These are phyloP conservation scores for Diabrotica virgifera DNA, from an alignment of 1,140 invertebrate genomes.

Conservation along the genomic window DNA sequence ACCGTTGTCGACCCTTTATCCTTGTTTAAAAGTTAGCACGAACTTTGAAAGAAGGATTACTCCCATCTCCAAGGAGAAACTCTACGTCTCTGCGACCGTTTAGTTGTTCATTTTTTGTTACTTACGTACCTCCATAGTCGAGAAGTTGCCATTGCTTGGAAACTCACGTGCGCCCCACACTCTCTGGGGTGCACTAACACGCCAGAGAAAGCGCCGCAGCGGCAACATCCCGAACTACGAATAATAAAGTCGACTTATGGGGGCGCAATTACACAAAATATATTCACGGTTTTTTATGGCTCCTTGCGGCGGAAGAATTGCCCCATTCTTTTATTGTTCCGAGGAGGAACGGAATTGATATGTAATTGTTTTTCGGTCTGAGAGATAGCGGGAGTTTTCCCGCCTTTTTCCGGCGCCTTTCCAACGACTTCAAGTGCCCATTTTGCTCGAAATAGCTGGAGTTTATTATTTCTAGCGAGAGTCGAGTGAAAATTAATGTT, in stretches of 20 bases:
- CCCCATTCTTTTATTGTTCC: constrained; percentile 48
- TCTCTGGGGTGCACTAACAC: constrained; percentile 43
- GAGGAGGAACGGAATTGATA: constrained; percentile 42
- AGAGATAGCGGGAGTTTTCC: constrained; percentile 28
- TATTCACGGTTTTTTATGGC: constrained; percentile 49
- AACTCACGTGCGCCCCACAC: constrained; percentile 36
- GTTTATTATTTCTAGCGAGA: constrained; percentile 20
- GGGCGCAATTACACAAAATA: constrained; percentile 48
- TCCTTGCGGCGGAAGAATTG: constrained; percentile 47
- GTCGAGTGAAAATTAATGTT: constrained; percentile 16
- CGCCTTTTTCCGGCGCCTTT: constrained; percentile 7
- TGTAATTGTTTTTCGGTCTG: constrained; percentile 46
- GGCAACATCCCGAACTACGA: constrained; percentile 38
- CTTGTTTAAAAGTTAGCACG: too few species aligned
- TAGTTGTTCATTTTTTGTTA: constrained; percentile 3
- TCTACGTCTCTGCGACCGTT: neutral
- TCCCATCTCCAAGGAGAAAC: too few species aligned
- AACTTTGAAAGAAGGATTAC: too few species aligned
- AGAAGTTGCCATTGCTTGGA: neutral
- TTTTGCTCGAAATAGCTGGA: neutral
- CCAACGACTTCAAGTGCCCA: constrained; percentile 7
- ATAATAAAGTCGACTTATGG: constrained; percentile 49
- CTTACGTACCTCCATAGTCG: constrained; percentile 1
- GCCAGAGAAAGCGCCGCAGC: constrained; percentile 39
- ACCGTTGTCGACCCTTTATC: too few species aligned